A percentile compares a stretch with the other conserved stretches of the same genome.
These are phyloP conservation scores for Leptinotarsa tumamoca DNA, from an alignment of 2,888 invertebrate genomes.

Conservation along the genomic window DNA sequence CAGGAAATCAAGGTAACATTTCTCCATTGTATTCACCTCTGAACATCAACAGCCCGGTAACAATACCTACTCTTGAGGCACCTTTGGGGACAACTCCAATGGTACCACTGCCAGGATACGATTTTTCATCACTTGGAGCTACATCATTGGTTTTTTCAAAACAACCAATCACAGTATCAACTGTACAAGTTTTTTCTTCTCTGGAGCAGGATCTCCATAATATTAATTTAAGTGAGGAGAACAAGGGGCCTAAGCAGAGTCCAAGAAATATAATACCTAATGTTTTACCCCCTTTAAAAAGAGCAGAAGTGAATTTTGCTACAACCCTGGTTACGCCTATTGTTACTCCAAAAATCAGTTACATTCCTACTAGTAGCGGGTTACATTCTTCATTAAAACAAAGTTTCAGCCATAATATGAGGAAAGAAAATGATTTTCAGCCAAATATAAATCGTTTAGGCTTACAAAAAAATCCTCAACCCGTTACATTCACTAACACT, in stretches of 20 bases:
- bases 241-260: background rate
- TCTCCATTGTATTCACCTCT: background rate
- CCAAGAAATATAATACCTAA: background rate
- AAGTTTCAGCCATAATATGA: too few species aligned
- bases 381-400: background rate
- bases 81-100: background rate
- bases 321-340: background rate
- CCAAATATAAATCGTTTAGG: background rate
- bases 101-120: background rate
- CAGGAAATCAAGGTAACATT: background rate
- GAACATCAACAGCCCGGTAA: background rate
- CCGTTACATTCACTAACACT: background rate
- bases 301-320: background rate
- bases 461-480: background rate
- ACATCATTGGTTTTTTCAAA: background rate
- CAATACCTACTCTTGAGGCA: background rate
- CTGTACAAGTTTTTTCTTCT: background rate
- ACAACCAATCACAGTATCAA: background rate
- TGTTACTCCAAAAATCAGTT: background rate
- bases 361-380: background rate
- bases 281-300: background rate
- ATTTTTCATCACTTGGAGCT: background rate
- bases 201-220: background rate
- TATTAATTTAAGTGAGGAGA: background rate
- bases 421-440: background rate